A percentile compares a stretch with the other conserved stretches of the same genome.
Evolutionary conservation across 2,888 invertebrate genomes (phyloP).

Genomic region (Leptinotarsa peninsularis): DNA sequence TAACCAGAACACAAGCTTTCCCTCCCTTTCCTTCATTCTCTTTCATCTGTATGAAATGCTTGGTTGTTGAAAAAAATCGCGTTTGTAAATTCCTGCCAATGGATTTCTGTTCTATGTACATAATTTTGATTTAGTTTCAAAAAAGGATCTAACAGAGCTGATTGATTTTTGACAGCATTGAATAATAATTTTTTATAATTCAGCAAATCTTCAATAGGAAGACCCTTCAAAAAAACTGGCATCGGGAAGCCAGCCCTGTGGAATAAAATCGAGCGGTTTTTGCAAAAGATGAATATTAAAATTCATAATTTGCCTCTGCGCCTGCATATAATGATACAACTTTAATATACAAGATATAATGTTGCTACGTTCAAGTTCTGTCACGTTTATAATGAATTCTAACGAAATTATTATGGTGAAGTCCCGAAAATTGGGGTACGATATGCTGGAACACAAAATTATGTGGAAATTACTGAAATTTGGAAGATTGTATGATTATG

Average conservation of each 20-base stretch:
- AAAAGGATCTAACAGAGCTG: no score
- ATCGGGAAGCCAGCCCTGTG: conserved; percentile 3
- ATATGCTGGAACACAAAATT: conserved; percentile 39
- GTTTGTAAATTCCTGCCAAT: no score
- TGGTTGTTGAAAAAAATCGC: no score
- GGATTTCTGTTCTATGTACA: no score
- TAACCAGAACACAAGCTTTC: no score
- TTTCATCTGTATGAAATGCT: no score
- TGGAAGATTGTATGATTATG: conserved; percentile 34
- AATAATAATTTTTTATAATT: no score
- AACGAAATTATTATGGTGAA: conserved; percentile 41
- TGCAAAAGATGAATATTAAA: conserved; percentile 39
- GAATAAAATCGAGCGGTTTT: conserved; percentile 22
- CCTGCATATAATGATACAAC: conserved; percentile 40
- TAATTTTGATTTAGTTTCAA: no score
- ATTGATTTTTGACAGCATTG: no score
- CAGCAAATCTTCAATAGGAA: no score
- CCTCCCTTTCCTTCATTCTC: no score
- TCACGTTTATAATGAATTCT: conserved; percentile 43
- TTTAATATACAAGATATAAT: conserved; percentile 42
- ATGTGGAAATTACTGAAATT: conserved; percentile 46
- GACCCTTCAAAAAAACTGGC: no score
- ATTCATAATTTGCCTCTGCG: conserved; percentile 39
- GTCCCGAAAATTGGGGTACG: conserved; percentile 39
- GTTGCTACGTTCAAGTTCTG: conserved; percentile 35